Base-by-base conservation (phyloP, 1,140 invertebrate genomes). In the Adelges cooleyi region DNA sequence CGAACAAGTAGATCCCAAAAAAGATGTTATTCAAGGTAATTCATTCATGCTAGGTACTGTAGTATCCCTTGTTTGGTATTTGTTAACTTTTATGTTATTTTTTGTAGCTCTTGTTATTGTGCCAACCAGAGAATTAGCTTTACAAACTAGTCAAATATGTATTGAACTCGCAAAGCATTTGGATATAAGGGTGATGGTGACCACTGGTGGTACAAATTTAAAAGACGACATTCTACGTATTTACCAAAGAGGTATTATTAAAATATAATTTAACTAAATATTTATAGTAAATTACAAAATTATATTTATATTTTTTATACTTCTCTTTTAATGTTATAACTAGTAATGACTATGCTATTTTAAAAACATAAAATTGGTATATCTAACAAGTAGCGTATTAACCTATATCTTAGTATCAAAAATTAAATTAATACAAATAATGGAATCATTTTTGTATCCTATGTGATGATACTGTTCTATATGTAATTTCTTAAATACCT, bases 151-250 rank as follows among this genome's bases (percentile, higher is more conserved):
- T 81, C 95, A 99, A 80, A 99, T 99, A 73, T 96, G 95, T 77
- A 98, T 98, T 76, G 95, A 99, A 77, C 79, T 99, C 66, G 87
- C 93, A 67, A 99, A 99, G 78, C 94, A 97, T 77, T 84, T 95
- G 80, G 84, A 90, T 74, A 84, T 95, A 70, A 89, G 92, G 76
- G 90, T 98, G 59, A 99, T 99, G 96, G 97, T 99, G 51, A 98
- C 97, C 69, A 99, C 96, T 72, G 95, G 86, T 69, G 95, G 96
- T 71, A 99, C 95, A 68, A 95, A 97, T 79, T 82, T 99, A 67
- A 88, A 95, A 74, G 96, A 99, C 78, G 97, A 99, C 77, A 99
- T 99, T 75, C 94, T 99, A 87, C 88, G 96, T 79, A 92, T 99
- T 75, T 98, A 97, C 80, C 92, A 98, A 78, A 94, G 94, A 85